phyloP scores from a whole-genome alignment of 2,888 invertebrate genomes.

The Drosophila nigricruria region DNA sequence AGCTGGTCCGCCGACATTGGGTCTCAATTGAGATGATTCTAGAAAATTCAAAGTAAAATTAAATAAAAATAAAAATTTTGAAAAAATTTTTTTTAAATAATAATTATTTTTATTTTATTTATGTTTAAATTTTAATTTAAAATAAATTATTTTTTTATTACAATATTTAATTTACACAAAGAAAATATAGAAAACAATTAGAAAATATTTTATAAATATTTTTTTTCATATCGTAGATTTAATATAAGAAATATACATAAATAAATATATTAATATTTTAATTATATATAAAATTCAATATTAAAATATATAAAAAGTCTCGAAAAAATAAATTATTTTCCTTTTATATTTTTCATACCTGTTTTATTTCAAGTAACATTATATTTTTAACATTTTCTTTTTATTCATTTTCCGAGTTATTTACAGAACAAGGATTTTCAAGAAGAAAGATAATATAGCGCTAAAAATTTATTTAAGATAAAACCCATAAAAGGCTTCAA shows the following conservation, averaged over 20 bases:
- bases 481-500: not conserved
- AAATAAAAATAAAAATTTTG: not conserved
- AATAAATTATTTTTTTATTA: not conserved
- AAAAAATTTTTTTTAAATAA: no score
- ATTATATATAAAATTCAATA: no score
- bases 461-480: not conserved
- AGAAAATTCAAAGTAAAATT: not conserved
- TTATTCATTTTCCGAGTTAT: not conserved
- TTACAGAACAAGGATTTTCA: not conserved
- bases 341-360: no score
- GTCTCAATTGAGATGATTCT: not conserved
- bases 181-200: no score
- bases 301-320: no score
- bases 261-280: no score
- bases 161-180: no score
- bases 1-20: conserved; percentile 7
- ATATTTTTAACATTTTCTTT: not conserved
- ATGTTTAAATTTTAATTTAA: no score
- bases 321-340: not conserved
- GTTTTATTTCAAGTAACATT: not conserved
- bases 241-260: no score
- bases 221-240: no score
- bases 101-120: no score
- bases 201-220: no score
- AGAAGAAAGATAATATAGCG: conserved; percentile 1